Base-by-base conservation (phyloP, 2,113 vertebrate genomes). In the Macquaria ambigua region DNA sequence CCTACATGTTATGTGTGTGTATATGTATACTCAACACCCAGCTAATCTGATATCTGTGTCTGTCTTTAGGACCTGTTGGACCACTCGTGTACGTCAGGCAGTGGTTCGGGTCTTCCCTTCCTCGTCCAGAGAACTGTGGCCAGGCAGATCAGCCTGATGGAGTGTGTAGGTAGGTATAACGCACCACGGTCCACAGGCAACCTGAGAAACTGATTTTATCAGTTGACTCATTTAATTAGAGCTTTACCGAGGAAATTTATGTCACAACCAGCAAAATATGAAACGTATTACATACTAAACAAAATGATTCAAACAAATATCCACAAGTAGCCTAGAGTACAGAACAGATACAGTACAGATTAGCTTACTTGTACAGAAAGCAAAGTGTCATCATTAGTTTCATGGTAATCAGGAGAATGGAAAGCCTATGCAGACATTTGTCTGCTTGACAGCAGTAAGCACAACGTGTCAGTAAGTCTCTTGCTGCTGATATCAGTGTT, bases 71-170 rank as follows among this genome's bases (percentile, higher is more conserved):
- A 99, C 83, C 89, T 99, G 83, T 50, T 99, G 96, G 97, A 98
- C 94, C 98, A 99, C 93, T 97, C 98, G 0, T 99, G 98, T 83
- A 99, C 98, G 0, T 99, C 98, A 52, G 98, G 98, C 79, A 99
- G 98, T 46, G 98, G 98, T 46, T 99, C 98, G 58, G 98, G 98
- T 4, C 97, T 99, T 81, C 98, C 98, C 25, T 99, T 99, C 94
- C 94, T 99, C 75, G 98, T 99, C 75, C 98, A 99, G 84, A 98
- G 98, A 84, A 99, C 98, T 0, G 98, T 99, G 87, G 98, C 98
- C 83, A 96, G 98, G 46, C 98, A 99, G 95, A 99, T 99, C 84
- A 99, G 98, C 0, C 96, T 99, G 39, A 87, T 98, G 85, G 98
- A 99, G 93, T 99, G 98, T 90, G 98, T 99, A 0, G 98, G 98